Conservation (phyloP, 2,113 vertebrate species). For the Thunnus thynnus region DNA sequence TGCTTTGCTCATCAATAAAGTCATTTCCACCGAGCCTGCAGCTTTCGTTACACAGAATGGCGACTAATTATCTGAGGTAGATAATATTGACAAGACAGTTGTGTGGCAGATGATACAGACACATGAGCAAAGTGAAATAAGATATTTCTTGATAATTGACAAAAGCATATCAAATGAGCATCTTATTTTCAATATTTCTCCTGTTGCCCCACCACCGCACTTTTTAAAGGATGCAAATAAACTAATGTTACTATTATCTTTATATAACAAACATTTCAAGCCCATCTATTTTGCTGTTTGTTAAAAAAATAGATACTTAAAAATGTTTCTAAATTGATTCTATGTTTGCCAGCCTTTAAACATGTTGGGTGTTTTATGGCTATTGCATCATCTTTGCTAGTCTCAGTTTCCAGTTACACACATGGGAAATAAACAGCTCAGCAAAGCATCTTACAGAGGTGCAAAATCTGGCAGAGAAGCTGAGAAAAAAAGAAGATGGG, state of each 20-base stretch:
- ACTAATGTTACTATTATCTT: neutral
- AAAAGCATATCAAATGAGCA: neutral
- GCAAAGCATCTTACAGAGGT: constrained; percentile 42
- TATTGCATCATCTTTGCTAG: constrained; percentile 26
- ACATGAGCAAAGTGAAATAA: constrained; percentile 61
- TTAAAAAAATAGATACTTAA: neutral
- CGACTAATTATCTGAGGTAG: constrained; percentile 79
- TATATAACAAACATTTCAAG: neutral
- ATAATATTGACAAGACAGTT: constrained; percentile 79
- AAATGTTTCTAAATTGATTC: neutral
- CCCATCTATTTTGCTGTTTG: fast-evolving
- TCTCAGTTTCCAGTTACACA: constrained; percentile 12
- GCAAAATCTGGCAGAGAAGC: constrained; percentile 45
- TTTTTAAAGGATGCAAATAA: neutral
- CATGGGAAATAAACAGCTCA: constrained; percentile 44
- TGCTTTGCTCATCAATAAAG: constrained; percentile 78
- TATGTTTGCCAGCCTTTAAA: neutral
- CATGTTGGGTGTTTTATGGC: neutral
- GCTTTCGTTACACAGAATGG: constrained; percentile 74
- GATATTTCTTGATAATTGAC: constrained; percentile 60
- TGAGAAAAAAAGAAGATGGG: constrained; percentile 36
- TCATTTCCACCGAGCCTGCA: constrained; percentile 75
- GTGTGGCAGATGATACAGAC: constrained; percentile 66
- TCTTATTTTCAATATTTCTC: constrained; percentile 5
- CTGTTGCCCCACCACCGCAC: neutral